phyloP scores from a whole-genome alignment of 2,888 invertebrate genomes.

The Drosophila parthenogenetica region DNA sequence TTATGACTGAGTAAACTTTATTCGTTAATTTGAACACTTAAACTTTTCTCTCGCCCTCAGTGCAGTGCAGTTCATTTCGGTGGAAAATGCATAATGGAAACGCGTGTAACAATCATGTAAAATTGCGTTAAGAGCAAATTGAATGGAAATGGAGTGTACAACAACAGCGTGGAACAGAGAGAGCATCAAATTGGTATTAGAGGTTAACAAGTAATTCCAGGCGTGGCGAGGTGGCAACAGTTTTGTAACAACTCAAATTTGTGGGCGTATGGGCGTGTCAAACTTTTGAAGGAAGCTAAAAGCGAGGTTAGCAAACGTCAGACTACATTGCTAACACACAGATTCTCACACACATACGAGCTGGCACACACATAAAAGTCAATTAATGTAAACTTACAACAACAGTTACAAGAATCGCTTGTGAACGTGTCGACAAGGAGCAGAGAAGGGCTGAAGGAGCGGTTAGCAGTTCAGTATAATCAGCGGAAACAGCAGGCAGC shows the following conservation, averaged over 20 bases:
- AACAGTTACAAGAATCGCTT: conserved; percentile 50
- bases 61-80: conserved; percentile 16
- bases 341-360: not conserved
- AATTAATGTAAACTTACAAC: conserved; percentile 77
- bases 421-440: conserved; percentile 37
- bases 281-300: conserved; percentile 12
- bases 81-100: conserved; percentile 54
- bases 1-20: not conserved
- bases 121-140: conserved; percentile 54
- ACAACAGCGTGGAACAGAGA: conserved; percentile 43
- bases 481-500: conserved; percentile 46
- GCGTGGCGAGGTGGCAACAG: conserved; percentile 11
- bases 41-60: conserved; percentile 9
- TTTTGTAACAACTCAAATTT: conserved; percentile 36
- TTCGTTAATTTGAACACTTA: conserved; percentile 6
- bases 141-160: conserved; percentile 51
- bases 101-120: conserved; percentile 74
- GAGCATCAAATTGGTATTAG: conserved; percentile 71
- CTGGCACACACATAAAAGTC: conserved; percentile 65
- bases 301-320: conserved; percentile 11
- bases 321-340: conserved; percentile 7
- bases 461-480: conserved; percentile 14
- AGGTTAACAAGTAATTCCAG: conserved; percentile 56
- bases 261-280: conserved; percentile 43
- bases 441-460: not conserved